Evolutionary conservation across 2,888 invertebrate genomes (phyloP).

Genomic region (Agonopterix alstromeriana): DNA sequence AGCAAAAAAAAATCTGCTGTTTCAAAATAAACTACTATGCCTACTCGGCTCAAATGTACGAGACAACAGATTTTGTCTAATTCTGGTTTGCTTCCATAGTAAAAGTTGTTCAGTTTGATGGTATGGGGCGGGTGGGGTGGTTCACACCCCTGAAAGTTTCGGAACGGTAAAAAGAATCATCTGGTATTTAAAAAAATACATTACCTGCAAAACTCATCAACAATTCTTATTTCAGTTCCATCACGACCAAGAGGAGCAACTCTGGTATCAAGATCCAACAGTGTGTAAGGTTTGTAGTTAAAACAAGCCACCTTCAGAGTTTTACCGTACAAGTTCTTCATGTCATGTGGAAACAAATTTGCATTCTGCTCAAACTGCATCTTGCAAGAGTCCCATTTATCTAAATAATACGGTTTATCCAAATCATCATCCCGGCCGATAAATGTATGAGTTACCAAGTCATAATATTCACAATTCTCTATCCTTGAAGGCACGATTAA

Average conservation of each 20-base stretch:
- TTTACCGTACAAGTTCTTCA: slow-evolving; percentile 62
- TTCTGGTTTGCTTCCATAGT: too few relatives aligned
- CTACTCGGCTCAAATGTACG: too few relatives aligned
- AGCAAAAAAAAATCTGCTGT: too few relatives aligned
- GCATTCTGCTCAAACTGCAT: slow-evolving; percentile 34
- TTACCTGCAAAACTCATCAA: slow-evolving; percentile 69
- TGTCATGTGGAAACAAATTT: slow-evolving; percentile 66
- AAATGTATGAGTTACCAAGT: slow-evolving; percentile 60
- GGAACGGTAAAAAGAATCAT: too few relatives aligned
- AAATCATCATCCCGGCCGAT: slow-evolving; percentile 37
- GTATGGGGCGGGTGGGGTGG: too few relatives aligned
- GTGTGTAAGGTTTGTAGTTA: slow-evolving; percentile 78
- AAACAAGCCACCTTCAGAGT: slow-evolving; percentile 71
- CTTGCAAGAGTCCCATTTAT: slow-evolving; percentile 55
- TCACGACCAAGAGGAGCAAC: slow-evolving; percentile 54
- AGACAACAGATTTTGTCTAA: too few relatives aligned
- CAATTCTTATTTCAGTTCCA: slow-evolving; percentile 71
- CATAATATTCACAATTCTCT: slow-evolving; percentile 30
- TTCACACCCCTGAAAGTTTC: too few relatives aligned
- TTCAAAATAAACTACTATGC: too few relatives aligned
- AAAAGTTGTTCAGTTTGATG: too few relatives aligned
- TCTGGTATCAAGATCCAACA: slow-evolving; percentile 52
- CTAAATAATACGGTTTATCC: slow-evolving; percentile 39
- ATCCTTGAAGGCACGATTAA: slow-evolving; percentile 29
- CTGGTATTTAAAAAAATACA: too few relatives aligned